Conservation (phyloP, 2,113 vertebrate genomes). For the Mesocricetus auratus region DNA sequence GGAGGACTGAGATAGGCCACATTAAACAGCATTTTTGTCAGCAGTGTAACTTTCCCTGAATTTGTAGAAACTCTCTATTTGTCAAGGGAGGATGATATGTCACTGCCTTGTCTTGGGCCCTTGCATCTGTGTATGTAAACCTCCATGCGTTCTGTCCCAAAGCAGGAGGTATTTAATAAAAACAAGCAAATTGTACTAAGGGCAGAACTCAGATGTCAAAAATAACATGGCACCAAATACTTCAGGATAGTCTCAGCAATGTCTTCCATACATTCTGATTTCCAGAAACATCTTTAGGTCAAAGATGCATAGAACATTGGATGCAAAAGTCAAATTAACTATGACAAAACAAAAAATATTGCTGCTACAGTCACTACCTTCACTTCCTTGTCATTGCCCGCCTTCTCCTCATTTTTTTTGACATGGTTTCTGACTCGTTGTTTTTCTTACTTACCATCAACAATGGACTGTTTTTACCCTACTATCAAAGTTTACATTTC, state of each 20-base stretch:
- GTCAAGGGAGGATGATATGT: not conserved
- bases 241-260: not conserved
- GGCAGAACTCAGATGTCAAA: not conserved
- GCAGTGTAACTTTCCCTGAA: not conserved
- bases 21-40: not conserved
- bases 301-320: not conserved
- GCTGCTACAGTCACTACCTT: not conserved
- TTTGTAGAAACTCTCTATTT: not conserved
- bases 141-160: not conserved
- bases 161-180: not conserved
- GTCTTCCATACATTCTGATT: not conserved
- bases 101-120: not conserved
- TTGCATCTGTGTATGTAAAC: not conserved
- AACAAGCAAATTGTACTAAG: not conserved
- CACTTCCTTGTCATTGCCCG: rapidly evolving
- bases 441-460: not conserved
- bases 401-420: not conserved
- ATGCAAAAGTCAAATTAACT: not conserved
- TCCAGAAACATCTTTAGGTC: conserved; percentile 12
- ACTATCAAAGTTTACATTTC: conserved; percentile 3
- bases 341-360: not conserved
- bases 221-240: too few relatives aligned
- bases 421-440: not conserved
- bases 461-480: not conserved
- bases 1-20: not conserved